Evolutionary conservation across 2,113 vertebrate genomes (phyloP).

Genomic region (Trogon melanurus): DNA sequence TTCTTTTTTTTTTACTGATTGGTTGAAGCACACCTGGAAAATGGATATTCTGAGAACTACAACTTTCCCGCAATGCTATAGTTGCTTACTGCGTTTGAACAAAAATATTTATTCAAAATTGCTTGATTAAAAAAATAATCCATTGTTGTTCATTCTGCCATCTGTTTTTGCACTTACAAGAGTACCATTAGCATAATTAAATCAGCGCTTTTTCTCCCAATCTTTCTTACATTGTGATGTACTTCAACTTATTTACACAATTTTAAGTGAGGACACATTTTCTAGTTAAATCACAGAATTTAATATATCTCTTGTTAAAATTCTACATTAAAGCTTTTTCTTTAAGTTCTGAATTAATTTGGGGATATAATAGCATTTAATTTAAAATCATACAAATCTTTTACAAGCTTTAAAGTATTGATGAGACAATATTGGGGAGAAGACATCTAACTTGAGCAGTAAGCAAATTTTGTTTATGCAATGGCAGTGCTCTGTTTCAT

Average conservation of each 20-base stretch:
- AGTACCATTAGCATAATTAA: slow-evolving; percentile 70
- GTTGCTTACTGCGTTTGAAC: slow-evolving; percentile 24
- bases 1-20: not conserved
- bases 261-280: slow-evolving; percentile 32
- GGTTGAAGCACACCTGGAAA: not conserved
- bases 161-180: slow-evolving; percentile 64
- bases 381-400: not conserved
- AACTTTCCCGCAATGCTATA: not conserved
- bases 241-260: slow-evolving; percentile 36
- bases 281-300: slow-evolving; percentile 43
- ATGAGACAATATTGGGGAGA: not conserved
- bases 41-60: not conserved
- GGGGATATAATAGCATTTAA: not conserved
- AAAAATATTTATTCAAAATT: slow-evolving; percentile 68
- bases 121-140: slow-evolving; percentile 57
- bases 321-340: not conserved
- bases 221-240: slow-evolving; percentile 28
- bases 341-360: not conserved
- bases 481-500: not conserved
- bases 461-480: not conserved
- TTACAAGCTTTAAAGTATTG: not conserved
- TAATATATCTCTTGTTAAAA: slow-evolving; percentile 30
- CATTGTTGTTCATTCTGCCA: slow-evolving; percentile 57
- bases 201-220: slow-evolving; percentile 47
- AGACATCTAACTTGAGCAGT: not conserved